Percentiles rank a stretch among this genome's conserved stretches.
Evolutionary conservation across 1,140 invertebrate species (phyloP).

Genomic region (Drosophila nigrodunni): DNA sequence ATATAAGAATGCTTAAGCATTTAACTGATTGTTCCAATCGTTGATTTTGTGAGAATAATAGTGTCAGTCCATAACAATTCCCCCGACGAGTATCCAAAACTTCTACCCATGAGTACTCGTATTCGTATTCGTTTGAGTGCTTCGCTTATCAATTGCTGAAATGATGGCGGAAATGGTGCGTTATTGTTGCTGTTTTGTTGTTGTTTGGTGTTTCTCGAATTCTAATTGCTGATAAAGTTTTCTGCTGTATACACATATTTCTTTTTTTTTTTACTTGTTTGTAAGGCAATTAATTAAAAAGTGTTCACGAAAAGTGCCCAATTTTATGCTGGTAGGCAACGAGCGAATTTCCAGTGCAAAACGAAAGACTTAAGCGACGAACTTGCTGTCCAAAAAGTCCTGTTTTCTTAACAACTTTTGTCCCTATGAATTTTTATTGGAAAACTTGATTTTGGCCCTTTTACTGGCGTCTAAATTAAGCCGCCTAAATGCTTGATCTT

Average conservation of each 20-base stretch:
- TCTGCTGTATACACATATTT: not conserved
- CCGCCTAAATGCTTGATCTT: constrained; percentile 63
- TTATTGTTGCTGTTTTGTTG: constrained; percentile 70
- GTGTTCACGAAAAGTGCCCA: constrained; percentile 23
- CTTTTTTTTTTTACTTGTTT: constrained; percentile 29
- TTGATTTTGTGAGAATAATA: constrained; percentile 70
- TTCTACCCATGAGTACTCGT: constrained; percentile 5
- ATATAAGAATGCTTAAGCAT: constrained; percentile 51
- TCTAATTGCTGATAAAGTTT: constrained; percentile 45
- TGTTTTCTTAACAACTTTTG: constrained; percentile 13
- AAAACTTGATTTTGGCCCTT: constrained; percentile 29
- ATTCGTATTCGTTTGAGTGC: constrained; percentile 25
- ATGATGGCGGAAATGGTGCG: constrained; percentile 79
- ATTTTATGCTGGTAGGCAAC: constrained; percentile 58
- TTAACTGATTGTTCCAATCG: constrained; percentile 80
- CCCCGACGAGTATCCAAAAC: not conserved
- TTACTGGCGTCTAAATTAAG: constrained; percentile 77
- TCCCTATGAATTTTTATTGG: not conserved
- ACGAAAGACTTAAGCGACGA: constrained; percentile 73
- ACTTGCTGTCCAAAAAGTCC: constrained; percentile 48
- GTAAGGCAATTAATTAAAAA: constrained; percentile 57
- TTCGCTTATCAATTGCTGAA: constrained; percentile 58
- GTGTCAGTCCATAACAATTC: constrained; percentile 62
- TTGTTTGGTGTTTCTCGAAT: constrained; percentile 32
- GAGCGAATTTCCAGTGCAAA: constrained; percentile 30